Percentiles rank a stretch among this genome's conserved stretches.
phyloP scores from a whole-genome alignment of 2,888 invertebrate species.

The Tetanocera ferruginea region DNA sequence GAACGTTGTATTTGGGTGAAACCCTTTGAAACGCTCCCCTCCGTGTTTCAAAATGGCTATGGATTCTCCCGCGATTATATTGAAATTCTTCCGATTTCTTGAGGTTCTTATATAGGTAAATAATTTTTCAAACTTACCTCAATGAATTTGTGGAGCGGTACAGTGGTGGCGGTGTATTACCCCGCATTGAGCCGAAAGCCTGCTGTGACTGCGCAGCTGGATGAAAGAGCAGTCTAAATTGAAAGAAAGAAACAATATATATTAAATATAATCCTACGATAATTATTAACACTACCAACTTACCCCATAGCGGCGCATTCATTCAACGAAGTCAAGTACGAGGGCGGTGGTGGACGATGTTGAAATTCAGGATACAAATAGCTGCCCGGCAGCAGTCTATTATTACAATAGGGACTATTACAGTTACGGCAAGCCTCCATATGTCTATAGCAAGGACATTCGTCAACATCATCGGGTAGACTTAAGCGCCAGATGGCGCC shows the following conservation, averaged over 20 bases:
- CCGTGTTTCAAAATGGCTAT: too few relatives aligned
- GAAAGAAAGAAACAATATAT: constrained; percentile 6
- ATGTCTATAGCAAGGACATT: constrained; percentile 76
- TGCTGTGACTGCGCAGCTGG: constrained; percentile 71
- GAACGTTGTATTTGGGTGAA: too few relatives aligned
- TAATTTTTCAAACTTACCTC: constrained; percentile 71
- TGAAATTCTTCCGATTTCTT: too few relatives aligned
- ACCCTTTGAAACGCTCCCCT: too few relatives aligned
- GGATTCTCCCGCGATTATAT: too few relatives aligned
- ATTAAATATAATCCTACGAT: constrained; percentile 6
- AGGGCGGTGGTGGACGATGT: constrained; percentile 94
- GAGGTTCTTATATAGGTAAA: neutral
- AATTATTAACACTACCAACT: constrained; percentile 33
- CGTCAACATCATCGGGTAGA: constrained; percentile 80
- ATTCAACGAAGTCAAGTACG: constrained; percentile 96
- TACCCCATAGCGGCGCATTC: constrained; percentile 88
- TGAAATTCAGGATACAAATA: constrained; percentile 96
- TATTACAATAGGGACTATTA: constrained; percentile 78
- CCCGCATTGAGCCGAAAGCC: constrained; percentile 62
- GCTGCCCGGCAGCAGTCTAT: constrained; percentile 84
- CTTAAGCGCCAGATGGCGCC: constrained; percentile 95
- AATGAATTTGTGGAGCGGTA: constrained; percentile 88
- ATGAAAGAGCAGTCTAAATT: constrained; percentile 81
- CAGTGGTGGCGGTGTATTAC: constrained; percentile 87
- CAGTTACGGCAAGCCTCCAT: constrained; percentile 71